A percentile compares a stretch with the other conserved stretches of the same genome.
Conservation (phyloP, 1,140 invertebrate species). For the Drosophila nigromelanica region DNA sequence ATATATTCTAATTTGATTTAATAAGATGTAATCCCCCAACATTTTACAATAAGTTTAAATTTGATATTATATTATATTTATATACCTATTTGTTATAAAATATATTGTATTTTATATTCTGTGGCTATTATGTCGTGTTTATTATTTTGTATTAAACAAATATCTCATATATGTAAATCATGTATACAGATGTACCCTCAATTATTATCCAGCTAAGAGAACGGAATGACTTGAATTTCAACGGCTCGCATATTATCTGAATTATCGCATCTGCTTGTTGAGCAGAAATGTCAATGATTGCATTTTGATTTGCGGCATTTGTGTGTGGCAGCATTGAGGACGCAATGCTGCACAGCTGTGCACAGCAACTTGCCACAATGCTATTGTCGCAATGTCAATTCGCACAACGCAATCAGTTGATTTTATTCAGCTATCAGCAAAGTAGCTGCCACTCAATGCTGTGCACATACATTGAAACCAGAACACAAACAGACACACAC, state of each 20-base stretch:
- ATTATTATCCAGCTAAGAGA: no score
- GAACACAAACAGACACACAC: slow-evolving; percentile 6
- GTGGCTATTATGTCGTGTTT: no score
- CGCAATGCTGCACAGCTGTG: slow-evolving; percentile 25
- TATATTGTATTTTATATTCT: no score
- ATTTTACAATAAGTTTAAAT: no score
- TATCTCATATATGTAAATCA: no score
- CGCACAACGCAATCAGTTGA: slow-evolving; percentile 71
- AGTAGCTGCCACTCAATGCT: slow-evolving; percentile 69
- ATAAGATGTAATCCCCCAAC: no score
- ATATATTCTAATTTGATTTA: no score
- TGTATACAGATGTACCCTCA: no score
- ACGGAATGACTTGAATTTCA: not conserved
- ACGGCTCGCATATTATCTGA: not conserved
- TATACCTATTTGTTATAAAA: no score
- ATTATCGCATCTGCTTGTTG: slow-evolving; percentile 37
- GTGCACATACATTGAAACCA: slow-evolving; percentile 19
- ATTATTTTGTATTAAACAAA: no score
- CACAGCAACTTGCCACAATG: slow-evolving; percentile 52
- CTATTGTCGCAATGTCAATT: slow-evolving; percentile 55
- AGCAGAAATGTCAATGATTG: slow-evolving; percentile 61
- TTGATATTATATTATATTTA: no score
- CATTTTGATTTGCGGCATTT: slow-evolving; percentile 63
- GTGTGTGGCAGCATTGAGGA: slow-evolving; percentile 35
- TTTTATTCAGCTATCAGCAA: slow-evolving; percentile 73